These are phyloP conservation scores for Scophthalmus maximus DNA, from an alignment of 2,113 vertebrate species.

Conservation along the genomic window DNA sequence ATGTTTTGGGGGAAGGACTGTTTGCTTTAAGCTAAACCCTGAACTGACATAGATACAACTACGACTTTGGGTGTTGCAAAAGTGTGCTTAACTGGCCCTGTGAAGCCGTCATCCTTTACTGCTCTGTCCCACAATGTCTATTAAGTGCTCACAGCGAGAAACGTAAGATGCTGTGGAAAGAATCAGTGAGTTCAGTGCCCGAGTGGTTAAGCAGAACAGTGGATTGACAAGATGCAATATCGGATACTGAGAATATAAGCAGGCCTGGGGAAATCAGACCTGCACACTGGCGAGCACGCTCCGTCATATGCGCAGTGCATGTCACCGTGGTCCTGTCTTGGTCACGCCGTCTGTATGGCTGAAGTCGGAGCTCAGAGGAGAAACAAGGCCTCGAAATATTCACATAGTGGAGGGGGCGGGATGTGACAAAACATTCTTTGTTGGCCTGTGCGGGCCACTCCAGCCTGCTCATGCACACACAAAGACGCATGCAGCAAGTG, in stretches of 20 bases:
- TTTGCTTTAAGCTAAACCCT: not conserved
- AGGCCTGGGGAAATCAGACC: slow-evolving; percentile 21
- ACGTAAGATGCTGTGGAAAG: not conserved
- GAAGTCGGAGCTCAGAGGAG: slow-evolving; percentile 1
- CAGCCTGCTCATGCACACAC: not conserved
- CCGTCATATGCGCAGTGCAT: not conserved
- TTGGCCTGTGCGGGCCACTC: slow-evolving; percentile 19
- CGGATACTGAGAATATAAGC: slow-evolving; percentile 40
- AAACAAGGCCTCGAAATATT: slow-evolving; percentile 35
- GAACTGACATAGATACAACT: not conserved
- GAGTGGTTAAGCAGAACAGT: not conserved
- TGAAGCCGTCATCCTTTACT: not conserved
- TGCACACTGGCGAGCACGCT: too few relatives aligned
- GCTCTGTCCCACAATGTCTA: too few relatives aligned
- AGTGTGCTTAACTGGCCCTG: slow-evolving; percentile 1
- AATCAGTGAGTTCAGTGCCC: not conserved
- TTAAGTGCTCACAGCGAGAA: too few relatives aligned
- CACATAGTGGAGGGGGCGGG: slow-evolving; percentile 21
- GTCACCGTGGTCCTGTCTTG: not conserved
- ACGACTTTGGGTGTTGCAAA: not conserved
- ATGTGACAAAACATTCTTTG: slow-evolving; percentile 58
- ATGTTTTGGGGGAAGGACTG: not conserved
- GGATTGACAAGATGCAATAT: slow-evolving; percentile 24
- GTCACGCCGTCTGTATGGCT: not conserved
- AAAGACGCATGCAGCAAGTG: not conserved